Evolutionary conservation across 2,888 invertebrate genomes (phyloP).

Genomic region (Drosophila rubida): DNA sequence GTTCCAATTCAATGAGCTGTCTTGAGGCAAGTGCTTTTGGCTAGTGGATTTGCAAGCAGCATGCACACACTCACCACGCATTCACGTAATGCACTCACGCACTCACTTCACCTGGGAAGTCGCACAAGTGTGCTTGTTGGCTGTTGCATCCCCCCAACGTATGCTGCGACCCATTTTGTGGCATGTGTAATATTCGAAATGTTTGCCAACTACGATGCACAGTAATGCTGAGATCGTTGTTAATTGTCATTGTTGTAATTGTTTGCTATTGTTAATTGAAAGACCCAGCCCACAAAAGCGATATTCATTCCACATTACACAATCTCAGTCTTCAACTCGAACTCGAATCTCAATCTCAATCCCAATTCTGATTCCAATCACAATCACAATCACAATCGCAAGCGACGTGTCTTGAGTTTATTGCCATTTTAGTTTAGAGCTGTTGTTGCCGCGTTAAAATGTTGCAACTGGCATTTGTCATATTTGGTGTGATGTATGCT

Average conservation of each 20-base stretch:
- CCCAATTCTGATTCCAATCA: conserved; percentile 20
- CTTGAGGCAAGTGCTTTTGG: conserved; percentile 35
- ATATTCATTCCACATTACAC: conserved; percentile 62
- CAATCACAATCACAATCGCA: conserved; percentile 33
- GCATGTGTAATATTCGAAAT: conserved; percentile 25
- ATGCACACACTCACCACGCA: conserved; percentile 7
- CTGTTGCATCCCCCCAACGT: conserved; percentile 1
- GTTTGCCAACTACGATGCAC: conserved; percentile 30
- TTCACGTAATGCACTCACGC: conserved; percentile 1
- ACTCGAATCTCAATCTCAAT: conserved; percentile 20
- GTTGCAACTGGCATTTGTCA: conserved; percentile 80
- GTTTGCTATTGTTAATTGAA: conserved; percentile 16
- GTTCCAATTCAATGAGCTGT: conserved; percentile 24
- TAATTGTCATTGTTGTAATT: conserved; percentile 27
- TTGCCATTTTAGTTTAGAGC: conserved; percentile 63
- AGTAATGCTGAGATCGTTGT: conserved; percentile 37
- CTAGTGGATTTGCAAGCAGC: conserved; percentile 11
- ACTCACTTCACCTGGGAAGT: conserved; percentile 37
- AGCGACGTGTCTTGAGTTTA: conserved; percentile 42
- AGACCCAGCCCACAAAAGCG: conserved; percentile 42
- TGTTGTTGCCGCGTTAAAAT: conserved; percentile 43
- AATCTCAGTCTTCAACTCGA: conserved; percentile 52
- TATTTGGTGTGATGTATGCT: conserved; percentile 73
- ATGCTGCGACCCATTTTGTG: conserved; percentile 47
- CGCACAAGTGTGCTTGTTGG: conserved; percentile 56